Evolutionary conservation across 1,140 invertebrate species (phyloP).

Genomic region (Pseudomyrmex pallidus): DNA sequence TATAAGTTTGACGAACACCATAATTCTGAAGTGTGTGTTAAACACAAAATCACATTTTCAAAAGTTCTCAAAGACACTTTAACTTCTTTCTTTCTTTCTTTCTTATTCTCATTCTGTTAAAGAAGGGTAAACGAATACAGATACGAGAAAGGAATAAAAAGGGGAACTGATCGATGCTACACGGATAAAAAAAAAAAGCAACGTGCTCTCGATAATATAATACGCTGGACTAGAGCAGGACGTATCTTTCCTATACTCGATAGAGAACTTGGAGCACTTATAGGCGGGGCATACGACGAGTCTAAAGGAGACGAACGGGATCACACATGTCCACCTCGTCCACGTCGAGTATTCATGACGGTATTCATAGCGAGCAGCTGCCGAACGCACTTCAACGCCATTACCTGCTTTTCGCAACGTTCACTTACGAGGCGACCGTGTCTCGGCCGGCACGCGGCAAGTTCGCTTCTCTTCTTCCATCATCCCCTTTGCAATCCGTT

Average conservation of each 20-base stretch:
- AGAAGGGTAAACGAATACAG: slow-evolving; percentile 21
- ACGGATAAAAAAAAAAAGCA: slow-evolving; percentile 61
- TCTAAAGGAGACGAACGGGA: slow-evolving; percentile 77
- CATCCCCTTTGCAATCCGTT: no score
- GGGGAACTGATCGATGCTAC: slow-evolving; percentile 55
- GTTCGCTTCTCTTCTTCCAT: no score
- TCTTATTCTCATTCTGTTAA: not conserved
- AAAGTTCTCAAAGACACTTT: not conserved
- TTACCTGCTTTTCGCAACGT: slow-evolving; percentile 78
- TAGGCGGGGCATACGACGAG: slow-evolving; percentile 43
- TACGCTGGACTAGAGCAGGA: slow-evolving; percentile 59
- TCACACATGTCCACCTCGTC: slow-evolving; percentile 80
- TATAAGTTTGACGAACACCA: not conserved
- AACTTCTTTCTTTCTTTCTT: not conserved
- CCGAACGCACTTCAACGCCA: slow-evolving; percentile 78
- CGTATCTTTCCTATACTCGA: slow-evolving; percentile 72
- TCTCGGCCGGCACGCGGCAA: slow-evolving; percentile 43
- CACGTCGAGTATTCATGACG: slow-evolving; percentile 69
- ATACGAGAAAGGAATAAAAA: slow-evolving; percentile 30
- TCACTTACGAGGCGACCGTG: slow-evolving; percentile 46
- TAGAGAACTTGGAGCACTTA: slow-evolving; percentile 53
- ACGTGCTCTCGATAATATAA: slow-evolving; percentile 66
- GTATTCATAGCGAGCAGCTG: slow-evolving; percentile 81
- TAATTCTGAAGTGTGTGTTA: not conserved
- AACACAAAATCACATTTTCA: not conserved